Evolutionary conservation across 2,113 vertebrate genomes (phyloP).

Genomic region (Cricetomys ansorgei): DNA sequence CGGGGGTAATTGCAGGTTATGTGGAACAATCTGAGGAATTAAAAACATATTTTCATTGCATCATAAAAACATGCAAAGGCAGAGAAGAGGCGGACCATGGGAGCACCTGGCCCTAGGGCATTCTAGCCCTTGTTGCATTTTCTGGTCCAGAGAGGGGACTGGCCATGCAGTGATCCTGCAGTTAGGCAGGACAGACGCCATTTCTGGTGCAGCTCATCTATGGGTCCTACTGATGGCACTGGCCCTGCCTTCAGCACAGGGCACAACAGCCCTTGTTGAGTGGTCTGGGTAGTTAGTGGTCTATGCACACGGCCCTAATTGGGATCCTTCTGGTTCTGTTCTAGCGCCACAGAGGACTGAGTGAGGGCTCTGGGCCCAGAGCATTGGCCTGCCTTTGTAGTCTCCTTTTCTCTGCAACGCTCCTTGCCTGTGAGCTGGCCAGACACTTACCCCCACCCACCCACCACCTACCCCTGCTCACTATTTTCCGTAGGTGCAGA

Average conservation of each 20-base stretch:
- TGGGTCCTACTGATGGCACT: not conserved
- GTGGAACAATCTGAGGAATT: constrained; percentile 70
- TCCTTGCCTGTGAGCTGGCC: not conserved
- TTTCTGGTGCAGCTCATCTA: rapidly evolving
- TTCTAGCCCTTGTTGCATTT: not conserved
- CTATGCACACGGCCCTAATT: too few relatives aligned
- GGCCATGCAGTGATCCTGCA: not conserved
- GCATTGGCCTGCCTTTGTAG: not conserved
- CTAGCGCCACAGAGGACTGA: not conserved
- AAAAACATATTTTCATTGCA: constrained; percentile 77
- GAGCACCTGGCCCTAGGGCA: constrained; percentile 38
- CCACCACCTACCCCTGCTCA: too few relatives aligned
- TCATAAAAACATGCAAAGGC: constrained; percentile 75
- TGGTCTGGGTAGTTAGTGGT: not conserved
- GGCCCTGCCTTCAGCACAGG: not conserved
- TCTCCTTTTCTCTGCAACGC: not conserved
- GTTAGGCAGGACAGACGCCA: not conserved
- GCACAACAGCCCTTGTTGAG: too few relatives aligned
- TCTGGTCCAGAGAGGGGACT: not conserved
- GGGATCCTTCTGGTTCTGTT: not conserved
- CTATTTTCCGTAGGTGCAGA: not conserved
- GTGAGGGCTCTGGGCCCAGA: not conserved
- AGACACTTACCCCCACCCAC: too few relatives aligned
- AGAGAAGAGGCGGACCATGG: constrained; percentile 4
- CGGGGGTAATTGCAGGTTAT: constrained; percentile 68